Percentiles rank a stretch among this genome's conserved stretches.
Evolutionary conservation across 2,113 vertebrate species (phyloP).

Genomic region (Dunckerocampus dactyliophorus): DNA sequence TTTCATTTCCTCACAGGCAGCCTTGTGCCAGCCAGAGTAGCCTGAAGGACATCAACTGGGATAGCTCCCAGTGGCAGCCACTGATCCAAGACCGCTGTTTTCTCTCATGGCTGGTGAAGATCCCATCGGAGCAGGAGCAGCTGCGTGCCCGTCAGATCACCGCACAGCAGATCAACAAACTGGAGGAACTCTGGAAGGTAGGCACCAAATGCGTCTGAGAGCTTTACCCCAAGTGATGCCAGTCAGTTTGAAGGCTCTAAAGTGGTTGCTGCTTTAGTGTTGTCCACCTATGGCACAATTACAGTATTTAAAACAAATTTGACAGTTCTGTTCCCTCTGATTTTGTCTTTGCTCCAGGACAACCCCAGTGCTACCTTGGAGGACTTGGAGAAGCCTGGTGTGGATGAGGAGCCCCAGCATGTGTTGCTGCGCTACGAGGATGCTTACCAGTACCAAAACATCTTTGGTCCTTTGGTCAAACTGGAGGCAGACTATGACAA

Average conservation of each 20-base stretch:
- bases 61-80: constrained; percentile 98
- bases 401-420: constrained; percentile 96
- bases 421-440: constrained; percentile 95
- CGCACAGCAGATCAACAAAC: constrained; percentile 96
- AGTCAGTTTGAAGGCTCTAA: neutral
- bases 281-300: too few species aligned
- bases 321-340: too few species aligned
- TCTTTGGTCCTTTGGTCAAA: constrained; percentile 96
- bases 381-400: constrained; percentile 95
- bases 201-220: neutral
- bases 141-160: constrained; percentile 93
- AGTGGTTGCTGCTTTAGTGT: neutral
- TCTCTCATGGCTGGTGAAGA: constrained; percentile 97
- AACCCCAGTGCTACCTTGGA: constrained; percentile 94
- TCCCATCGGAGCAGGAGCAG: constrained; percentile 97
- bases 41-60: constrained; percentile 99
- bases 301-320: too few species aligned
- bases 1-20: constrained; percentile 74
- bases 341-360: constrained; percentile 72
- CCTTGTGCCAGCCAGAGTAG: constrained; percentile 99
- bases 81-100: constrained; percentile 98
- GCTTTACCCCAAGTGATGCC: neutral
- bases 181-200: constrained; percentile 99
- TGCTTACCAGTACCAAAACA: constrained; percentile 98
- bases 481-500: constrained; percentile 98